These are phyloP conservation scores for Sinocyclocheilus rhinocerous DNA, from an alignment of 2,113 vertebrate genomes.

Conservation along the genomic window DNA sequence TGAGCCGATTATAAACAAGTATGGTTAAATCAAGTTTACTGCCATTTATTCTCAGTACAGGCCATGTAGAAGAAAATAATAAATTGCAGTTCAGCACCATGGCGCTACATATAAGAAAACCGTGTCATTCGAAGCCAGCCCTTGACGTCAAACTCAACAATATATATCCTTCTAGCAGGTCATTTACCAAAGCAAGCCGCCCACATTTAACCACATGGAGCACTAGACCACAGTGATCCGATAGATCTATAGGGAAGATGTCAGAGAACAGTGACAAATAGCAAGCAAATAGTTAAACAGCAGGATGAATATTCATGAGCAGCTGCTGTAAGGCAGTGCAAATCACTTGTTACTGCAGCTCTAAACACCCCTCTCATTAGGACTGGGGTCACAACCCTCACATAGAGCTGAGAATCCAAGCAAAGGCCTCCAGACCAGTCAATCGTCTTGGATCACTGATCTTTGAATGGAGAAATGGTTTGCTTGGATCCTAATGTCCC, in stretches of 20 bases:
- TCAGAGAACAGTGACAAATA: neutral
- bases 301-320: constrained; percentile 46
- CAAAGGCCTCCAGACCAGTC: neutral
- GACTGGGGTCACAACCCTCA: neutral
- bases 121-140: neutral
- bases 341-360: constrained; percentile 22
- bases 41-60: neutral
- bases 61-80: neutral
- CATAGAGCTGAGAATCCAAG: neutral
- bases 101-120: neutral
- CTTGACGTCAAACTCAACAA: neutral
- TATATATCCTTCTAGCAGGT: neutral
- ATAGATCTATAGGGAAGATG: constrained; percentile 28
- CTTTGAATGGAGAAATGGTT: neutral
- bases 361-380: neutral
- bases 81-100: neutral
- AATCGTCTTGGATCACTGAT: constrained; percentile 1
- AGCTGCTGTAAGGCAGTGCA: constrained; percentile 16
- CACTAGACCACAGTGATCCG: neutral
- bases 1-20: neutral
- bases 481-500: neutral
- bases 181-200: neutral
- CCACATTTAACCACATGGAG: constrained; percentile 4
- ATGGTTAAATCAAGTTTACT: neutral
- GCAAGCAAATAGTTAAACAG: neutral